phyloP scores from a whole-genome alignment of 2,797 vertebrate genomes.

The Buphagus erythrorhynchus region DNA sequence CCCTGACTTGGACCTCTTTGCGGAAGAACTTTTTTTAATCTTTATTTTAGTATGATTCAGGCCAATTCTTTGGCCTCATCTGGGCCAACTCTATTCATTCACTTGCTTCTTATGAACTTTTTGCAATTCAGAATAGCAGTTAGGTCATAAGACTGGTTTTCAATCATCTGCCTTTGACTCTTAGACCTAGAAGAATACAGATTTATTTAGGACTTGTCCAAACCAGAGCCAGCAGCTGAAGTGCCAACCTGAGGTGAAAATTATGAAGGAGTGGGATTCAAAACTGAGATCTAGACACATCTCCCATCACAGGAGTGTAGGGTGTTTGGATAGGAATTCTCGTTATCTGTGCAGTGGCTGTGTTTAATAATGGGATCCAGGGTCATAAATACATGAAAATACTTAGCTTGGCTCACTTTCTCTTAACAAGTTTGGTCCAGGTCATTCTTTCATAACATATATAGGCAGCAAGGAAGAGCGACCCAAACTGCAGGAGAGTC shows the following conservation, averaged over 20 bases:
- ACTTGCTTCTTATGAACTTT: not conserved
- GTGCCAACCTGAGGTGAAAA: not conserved
- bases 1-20: not conserved
- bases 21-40: not conserved
- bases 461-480: slow-evolving; percentile 86
- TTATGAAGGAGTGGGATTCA: not conserved
- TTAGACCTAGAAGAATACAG: not conserved
- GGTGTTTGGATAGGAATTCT: not conserved
- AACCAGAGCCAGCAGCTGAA: not conserved
- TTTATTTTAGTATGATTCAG: not conserved
- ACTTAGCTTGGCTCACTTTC: not conserved
- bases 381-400: not conserved
- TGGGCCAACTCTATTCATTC: not conserved
- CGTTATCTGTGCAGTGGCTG: not conserved
- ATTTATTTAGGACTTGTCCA: not conserved
- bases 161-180: not conserved
- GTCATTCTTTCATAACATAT: slow-evolving; percentile 83
- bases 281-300: not conserved
- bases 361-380: not conserved
- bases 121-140: not conserved
- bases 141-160: not conserved
- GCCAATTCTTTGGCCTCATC: not conserved
- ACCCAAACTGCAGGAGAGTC: slow-evolving; percentile 77
- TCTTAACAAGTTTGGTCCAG: slow-evolving; percentile 77
- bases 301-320: not conserved